Evolutionary conservation across 2,797 vertebrate species (phyloP), one percentile per base, ranked within the genome.

Genomic region (Pristis pectinata): DNA sequence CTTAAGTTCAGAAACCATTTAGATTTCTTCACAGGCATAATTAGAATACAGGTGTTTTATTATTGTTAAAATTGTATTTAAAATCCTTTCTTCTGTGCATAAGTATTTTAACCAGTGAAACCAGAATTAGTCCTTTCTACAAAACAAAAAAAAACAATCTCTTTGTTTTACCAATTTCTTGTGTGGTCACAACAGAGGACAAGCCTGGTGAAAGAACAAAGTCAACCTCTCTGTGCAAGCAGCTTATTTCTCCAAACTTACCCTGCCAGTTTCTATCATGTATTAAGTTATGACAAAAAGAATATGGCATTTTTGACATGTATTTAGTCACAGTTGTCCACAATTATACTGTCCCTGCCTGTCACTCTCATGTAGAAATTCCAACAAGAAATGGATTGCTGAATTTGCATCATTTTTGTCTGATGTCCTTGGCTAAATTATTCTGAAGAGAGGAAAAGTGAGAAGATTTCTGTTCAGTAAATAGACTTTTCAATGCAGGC

Each of bases 321-420:
- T 76, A 94, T 94, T 94, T 76, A 74, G 92, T 74, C 92, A 94
- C 92, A 94, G 92, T 94, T 94, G 92, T 94, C 92, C 92, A 94
- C 70, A 49, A 94, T 94, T 94, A 74, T 94, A 74, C 70, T 56
- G 41, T 74, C 15, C 27, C 72, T 94, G 92, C 30, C 70, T 72
- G 70, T 94, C 92, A 94, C 27, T 53, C 72, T 76, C 11, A n/a
- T 27, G 56, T 30, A 76, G 92, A 56, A 74, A 76, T 74, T 94
- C 49, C 53, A 41, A 76, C 41, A 74, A 34, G 64, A n/a, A 94
- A 3, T 49, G 30, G 92, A 53, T 94, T 94, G 30, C 67, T 94
- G 72, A 74, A 94, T 94, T 94, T 94, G 41, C 67, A 74, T 41
- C 44, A 72, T 30, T 94, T 94, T 94, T 94, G 30, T 34, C 49